Base-by-base conservation (phyloP, 2,113 vertebrate species). In the Lasiurus borealis region DNA sequence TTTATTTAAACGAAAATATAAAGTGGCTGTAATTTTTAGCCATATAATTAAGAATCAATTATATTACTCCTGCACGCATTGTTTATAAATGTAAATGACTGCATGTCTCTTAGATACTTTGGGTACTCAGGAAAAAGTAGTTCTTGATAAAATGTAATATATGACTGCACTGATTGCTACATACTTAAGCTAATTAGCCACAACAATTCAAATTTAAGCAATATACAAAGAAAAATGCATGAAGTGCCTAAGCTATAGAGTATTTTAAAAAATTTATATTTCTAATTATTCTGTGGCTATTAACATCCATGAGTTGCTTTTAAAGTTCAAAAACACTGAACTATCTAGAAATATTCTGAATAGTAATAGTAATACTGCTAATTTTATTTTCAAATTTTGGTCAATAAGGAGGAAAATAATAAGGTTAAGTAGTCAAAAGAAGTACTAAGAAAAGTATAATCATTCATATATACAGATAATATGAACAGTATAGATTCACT, bases 301-400 rank as follows among this genome's bases (percentile, higher is more conserved):
- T 73, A 82, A 89, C 16, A 93, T 71, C 13, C 7, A 15, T 66
- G 27, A 21, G 48, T 46, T 90, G 8, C 36, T 93, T 95, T 91
- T 46, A 92, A 94, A 96, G 93, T 57, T 54, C 46, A 80, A 92
- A 95, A 57, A 76, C 12, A 96, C 1, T 54, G 11, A 96, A 87
- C 9, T 81, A 15, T 85, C 59, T 96, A 89, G 68, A 90, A 94
- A 96, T 46, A 83, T 84, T 77, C 1, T 91, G 68, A 90, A 82
- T 80, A 71, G 0, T 66, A 66, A 66, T 31, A 66, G 64, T 68
- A 57, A 40, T 14, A 64, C 8, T 69, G 11, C 75, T 36, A 88
- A 91, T 90, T 96, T 97, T 95, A 95, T 95, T 97, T 95, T 92
- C 12, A 90, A 88, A 80, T 72, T 85, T 81, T 93, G 48, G 81